A percentile compares a stretch with the other conserved stretches of the same genome.
phyloP scores from a whole-genome alignment of 1,140 invertebrate genomes.

The Melanaphis sacchari region DNA sequence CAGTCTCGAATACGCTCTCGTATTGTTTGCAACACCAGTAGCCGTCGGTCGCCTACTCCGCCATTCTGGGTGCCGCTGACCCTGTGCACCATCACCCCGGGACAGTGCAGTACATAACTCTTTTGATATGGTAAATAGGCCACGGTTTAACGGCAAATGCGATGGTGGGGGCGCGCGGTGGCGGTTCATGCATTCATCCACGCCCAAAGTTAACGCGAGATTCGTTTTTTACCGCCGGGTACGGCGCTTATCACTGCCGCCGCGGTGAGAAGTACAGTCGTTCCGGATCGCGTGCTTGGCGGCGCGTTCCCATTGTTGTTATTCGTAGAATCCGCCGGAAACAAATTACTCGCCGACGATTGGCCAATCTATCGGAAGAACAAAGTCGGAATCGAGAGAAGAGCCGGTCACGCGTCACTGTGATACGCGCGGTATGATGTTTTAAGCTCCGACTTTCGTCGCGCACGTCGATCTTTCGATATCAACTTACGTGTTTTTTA shows the following conservation, averaged over 20 bases:
- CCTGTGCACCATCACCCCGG: too few relatives aligned
- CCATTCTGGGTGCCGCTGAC: too few relatives aligned
- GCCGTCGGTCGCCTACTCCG: too few relatives aligned
- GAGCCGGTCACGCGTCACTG: too few relatives aligned
- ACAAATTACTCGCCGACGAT: neutral
- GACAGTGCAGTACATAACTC: neutral
- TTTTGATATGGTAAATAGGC: conserved; percentile 34
- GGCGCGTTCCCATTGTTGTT: neutral
- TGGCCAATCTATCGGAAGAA: neutral
- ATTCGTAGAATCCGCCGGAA: neutral
- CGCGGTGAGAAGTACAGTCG: neutral
- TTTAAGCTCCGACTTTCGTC: neutral
- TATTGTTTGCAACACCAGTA: too few relatives aligned
- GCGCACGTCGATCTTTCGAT: too few relatives aligned
- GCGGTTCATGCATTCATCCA: neutral
- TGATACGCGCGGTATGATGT: too few relatives aligned
- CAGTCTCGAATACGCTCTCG: neutral
- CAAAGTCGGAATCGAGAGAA: neutral
- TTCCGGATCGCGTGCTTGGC: too few relatives aligned
- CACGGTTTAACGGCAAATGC: neutral
- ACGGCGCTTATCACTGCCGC: neutral
- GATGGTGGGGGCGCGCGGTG: too few relatives aligned
- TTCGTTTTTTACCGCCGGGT: neutral
- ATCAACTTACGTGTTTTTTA: neutral
- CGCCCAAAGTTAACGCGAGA: neutral